phyloP scores from a whole-genome alignment of 2,797 vertebrate genomes.

The Leuciscus waleckii region DNA sequence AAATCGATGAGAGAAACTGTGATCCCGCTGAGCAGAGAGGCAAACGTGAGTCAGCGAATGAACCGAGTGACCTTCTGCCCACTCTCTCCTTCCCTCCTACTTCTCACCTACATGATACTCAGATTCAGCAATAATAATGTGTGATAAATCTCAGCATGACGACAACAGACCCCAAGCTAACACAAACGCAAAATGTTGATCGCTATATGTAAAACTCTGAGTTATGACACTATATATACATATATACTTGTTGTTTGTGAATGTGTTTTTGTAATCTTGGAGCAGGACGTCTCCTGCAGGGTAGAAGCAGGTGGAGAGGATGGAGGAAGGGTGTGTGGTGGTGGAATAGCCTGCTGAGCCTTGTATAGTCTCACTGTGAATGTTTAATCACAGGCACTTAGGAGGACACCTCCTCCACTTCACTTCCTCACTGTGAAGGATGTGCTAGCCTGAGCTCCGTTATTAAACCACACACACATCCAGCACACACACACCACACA shows the following conservation, averaged over 20 bases:
- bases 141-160: conserved; percentile 43
- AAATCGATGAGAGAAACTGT: conserved; percentile 39
- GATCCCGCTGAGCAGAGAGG: conserved; percentile 6
- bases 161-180: background rate
- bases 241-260: conserved; percentile 8
- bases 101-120: conserved; percentile 36
- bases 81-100: conserved; percentile 14
- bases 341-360: conserved; percentile 22
- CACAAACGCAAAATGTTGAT: background rate
- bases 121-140: conserved; percentile 48
- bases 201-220: background rate
- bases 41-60: conserved; percentile 38
- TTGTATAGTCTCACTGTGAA: conserved; percentile 44
- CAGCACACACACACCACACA: background rate
- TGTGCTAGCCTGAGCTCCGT: conserved; percentile 40
- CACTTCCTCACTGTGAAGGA: conserved; percentile 47
- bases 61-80: conserved; percentile 28
- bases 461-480: conserved; percentile 43
- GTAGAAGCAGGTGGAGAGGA: conserved; percentile 28
- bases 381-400: conserved; percentile 61
- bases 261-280: background rate
- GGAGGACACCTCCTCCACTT: conserved; percentile 55
- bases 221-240: background rate
- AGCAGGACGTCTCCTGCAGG: conserved; percentile 33
- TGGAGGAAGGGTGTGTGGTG: conserved; percentile 24